These are phyloP conservation scores for Drosophila hamatofila DNA, from an alignment of 2,888 invertebrate species.

Conservation along the genomic window DNA sequence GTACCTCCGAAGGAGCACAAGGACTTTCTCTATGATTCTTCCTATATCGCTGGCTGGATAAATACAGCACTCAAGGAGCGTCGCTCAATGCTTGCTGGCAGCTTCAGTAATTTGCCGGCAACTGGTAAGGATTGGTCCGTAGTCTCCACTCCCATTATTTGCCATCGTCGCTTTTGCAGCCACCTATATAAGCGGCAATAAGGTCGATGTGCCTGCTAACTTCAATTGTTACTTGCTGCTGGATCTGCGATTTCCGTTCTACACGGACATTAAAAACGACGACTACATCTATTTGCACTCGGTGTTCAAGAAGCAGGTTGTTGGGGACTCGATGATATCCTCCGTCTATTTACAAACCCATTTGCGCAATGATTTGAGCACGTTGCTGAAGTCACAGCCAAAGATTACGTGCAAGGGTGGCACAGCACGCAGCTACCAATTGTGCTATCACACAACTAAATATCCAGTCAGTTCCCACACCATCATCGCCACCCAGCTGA, in stretches of 20 bases:
- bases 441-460: slow-evolving; percentile 30
- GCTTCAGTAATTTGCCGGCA: slow-evolving; percentile 24
- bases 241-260: slow-evolving; percentile 19
- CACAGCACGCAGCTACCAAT: slow-evolving; percentile 15
- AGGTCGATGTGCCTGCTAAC: slow-evolving; percentile 20
- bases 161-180: slow-evolving; percentile 5
- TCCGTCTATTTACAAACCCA: slow-evolving; percentile 22
- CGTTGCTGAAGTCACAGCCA: slow-evolving; percentile 4
- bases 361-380: slow-evolving; percentile 20
- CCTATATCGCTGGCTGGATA: slow-evolving; percentile 12
- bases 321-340: slow-evolving; percentile 2
- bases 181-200: slow-evolving; percentile 14
- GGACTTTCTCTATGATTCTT: slow-evolving; percentile 18
- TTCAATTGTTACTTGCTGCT: slow-evolving; percentile 36
- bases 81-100: slow-evolving; percentile 23
- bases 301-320: not conserved
- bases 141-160: not conserved
- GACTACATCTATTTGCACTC: slow-evolving; percentile 26
- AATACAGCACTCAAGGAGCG: slow-evolving; percentile 9
- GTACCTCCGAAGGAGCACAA: slow-evolving; percentile 15
- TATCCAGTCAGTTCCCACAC: slow-evolving; percentile 35
- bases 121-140: slow-evolving; percentile 13
- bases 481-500: slow-evolving; percentile 25
- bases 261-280: not conserved
- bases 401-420: slow-evolving; percentile 1